A percentile compares a stretch with the other conserved stretches of the same genome.
Conservation (phyloP, 30 jellyfish, hydroid and myxozoan genomes). For the Cassiopea andromeda region DNA sequence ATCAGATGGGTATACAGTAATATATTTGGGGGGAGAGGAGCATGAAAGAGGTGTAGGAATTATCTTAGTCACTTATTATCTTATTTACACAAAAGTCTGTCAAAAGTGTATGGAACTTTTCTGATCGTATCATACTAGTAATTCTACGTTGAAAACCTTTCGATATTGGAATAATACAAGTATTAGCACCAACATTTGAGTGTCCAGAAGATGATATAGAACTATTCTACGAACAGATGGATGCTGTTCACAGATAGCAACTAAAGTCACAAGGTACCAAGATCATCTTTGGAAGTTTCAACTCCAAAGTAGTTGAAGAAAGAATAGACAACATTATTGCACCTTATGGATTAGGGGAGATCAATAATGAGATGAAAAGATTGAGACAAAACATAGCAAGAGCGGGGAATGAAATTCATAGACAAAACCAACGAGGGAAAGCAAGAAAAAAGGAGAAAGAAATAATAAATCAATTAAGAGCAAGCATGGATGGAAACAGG, state of each 20-base stretch:
- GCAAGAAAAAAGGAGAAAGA: too few relatives aligned
- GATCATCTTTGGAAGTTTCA: slow-evolving; percentile 35
- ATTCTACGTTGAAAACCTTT: slow-evolving; percentile 2
- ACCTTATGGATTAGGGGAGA: slow-evolving; percentile 36
- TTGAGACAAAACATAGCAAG: neutral
- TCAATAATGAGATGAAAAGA: slow-evolving; percentile 28
- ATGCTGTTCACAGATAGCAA: neutral
- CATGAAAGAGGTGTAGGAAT: neutral
- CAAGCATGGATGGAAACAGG: too few relatives aligned
- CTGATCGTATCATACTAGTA: slow-evolving; percentile 5
- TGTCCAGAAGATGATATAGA: neutral
- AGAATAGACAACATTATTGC: slow-evolving; percentile 26
- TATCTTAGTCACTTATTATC: neutral
- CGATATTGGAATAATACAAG: slow-evolving; percentile 31
- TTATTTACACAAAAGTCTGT: neutral
- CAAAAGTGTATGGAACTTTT: neutral
- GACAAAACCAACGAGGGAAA: too few relatives aligned
- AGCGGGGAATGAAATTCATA: too few relatives aligned
- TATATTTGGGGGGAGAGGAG: slow-evolving; percentile 17
- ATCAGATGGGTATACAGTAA: slow-evolving; percentile 22
- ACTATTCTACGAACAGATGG: slow-evolving; percentile 23
- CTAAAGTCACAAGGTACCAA: slow-evolving; percentile 23
- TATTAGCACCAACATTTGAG: slow-evolving; percentile 7
- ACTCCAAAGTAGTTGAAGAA: slow-evolving; percentile 37
- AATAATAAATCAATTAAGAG: too few relatives aligned